phyloP scores from a whole-genome alignment of 2,113 vertebrate genomes.

The Mobula hypostoma region DNA sequence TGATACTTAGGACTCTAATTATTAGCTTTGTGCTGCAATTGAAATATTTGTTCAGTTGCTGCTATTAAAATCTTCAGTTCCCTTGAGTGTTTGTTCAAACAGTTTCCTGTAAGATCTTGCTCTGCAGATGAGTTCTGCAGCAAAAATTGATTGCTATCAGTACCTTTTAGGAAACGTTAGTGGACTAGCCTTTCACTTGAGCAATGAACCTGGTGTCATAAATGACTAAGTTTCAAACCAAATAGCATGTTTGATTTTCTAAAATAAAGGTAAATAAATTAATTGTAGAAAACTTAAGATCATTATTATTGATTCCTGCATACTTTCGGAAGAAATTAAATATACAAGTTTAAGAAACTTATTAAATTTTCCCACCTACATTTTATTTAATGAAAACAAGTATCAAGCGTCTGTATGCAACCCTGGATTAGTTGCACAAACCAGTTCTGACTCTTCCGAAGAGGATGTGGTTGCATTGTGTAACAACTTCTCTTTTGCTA shows the following conservation, averaged over 20 bases:
- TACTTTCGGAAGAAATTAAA: background rate
- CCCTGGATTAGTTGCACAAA: background rate
- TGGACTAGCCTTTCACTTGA: slow-evolving; percentile 3
- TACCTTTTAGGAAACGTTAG: background rate
- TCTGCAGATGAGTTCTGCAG: slow-evolving; percentile 12
- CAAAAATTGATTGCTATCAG: slow-evolving; percentile 20
- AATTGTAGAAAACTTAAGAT: background rate
- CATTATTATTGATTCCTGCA: background rate
- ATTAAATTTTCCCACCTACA: background rate
- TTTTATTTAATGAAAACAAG: background rate
- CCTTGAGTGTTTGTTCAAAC: background rate
- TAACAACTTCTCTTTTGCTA: slow-evolving; percentile 26
- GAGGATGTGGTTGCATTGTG: slow-evolving; percentile 31
- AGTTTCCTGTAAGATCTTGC: slow-evolving; percentile 13
- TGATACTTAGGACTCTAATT: background rate
- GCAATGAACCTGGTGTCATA: background rate
- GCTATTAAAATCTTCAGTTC: background rate
- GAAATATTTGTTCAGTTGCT: background rate
- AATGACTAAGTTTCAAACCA: no score
- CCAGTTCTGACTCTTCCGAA: background rate
- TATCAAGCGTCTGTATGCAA: background rate
- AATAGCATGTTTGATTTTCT: background rate
- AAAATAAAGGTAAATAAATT: background rate
- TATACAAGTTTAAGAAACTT: background rate
- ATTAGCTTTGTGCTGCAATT: background rate